Evolutionary conservation across 2,888 invertebrate genomes (phyloP).

Genomic region (Lasioglossum vierecki): DNA sequence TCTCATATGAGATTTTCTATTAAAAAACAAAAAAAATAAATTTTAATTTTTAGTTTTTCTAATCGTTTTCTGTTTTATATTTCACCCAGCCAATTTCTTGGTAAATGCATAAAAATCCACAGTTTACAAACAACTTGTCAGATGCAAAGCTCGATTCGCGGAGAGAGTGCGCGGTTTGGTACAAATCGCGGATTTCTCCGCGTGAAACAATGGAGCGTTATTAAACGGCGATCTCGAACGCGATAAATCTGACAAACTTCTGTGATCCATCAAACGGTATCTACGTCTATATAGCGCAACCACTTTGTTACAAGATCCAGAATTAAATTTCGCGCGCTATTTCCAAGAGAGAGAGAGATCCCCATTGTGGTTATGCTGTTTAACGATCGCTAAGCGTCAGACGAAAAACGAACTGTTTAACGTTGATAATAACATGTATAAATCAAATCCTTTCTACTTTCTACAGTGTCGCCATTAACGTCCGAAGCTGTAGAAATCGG

Average conservation of each 20-base stretch:
- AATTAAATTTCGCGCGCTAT: slow-evolving; percentile 1
- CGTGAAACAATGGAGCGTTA: neutral
- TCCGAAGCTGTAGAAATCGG: neutral
- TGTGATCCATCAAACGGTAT: neutral
- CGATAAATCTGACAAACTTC: neutral
- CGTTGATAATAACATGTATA: neutral
- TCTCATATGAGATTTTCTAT: too few relatives aligned
- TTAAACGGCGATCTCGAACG: neutral
- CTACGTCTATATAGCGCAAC: neutral
- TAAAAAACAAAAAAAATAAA: too few relatives aligned
- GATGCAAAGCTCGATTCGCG: slow-evolving; percentile 22
- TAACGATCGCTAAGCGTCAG: neutral
- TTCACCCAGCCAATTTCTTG: too few relatives aligned
- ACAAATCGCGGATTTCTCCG: slow-evolving; percentile 21
- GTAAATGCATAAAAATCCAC: too few relatives aligned
- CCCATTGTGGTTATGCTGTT: neutral
- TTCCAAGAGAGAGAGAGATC: neutral
- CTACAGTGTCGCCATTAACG: neutral
- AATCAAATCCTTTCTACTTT: slow-evolving; percentile 21
- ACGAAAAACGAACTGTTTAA: slow-evolving; percentile 16
- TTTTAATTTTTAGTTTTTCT: too few relatives aligned
- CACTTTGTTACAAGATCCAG: neutral
- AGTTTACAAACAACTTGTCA: neutral
- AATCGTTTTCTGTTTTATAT: too few relatives aligned
- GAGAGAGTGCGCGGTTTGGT: slow-evolving; percentile 14